Conservation (phyloP, 2,888 invertebrate species). For the Mamestra brassicae region DNA sequence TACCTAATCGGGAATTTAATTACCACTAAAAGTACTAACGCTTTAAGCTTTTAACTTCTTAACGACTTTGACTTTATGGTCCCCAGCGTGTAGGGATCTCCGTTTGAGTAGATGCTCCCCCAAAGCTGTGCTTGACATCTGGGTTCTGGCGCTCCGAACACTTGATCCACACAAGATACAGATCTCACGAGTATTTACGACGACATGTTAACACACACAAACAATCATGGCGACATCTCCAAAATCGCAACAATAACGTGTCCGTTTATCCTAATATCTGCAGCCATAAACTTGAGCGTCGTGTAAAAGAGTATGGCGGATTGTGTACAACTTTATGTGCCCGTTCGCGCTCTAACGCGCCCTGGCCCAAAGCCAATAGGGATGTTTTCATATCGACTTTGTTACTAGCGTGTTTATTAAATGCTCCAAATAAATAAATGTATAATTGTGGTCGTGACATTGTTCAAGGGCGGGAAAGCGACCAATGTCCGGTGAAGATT, state of each 20-base stretch:
- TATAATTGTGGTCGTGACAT: slow-evolving; percentile 55
- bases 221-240: slow-evolving; percentile 35
- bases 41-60: slow-evolving; percentile 16
- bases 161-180: not conserved
- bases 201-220: slow-evolving; percentile 24
- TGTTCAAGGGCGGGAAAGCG: slow-evolving; percentile 47
- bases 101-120: not conserved
- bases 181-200: not conserved
- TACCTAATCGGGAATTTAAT: slow-evolving; percentile 10
- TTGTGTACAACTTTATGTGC: slow-evolving; percentile 48
- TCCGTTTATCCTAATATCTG: slow-evolving; percentile 52
- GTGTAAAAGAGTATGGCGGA: slow-evolving; percentile 52
- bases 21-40: slow-evolving; percentile 10
- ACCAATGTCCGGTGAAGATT: slow-evolving; percentile 31
- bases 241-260: slow-evolving; percentile 32
- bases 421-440: slow-evolving; percentile 46
- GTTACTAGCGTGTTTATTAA: slow-evolving; percentile 48
- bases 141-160: not conserved
- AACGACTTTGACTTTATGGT: slow-evolving; percentile 24
- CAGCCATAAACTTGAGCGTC: slow-evolving; percentile 47
- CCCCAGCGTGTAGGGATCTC: slow-evolving; percentile 5
- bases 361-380: slow-evolving; percentile 61
- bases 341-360: slow-evolving; percentile 52
- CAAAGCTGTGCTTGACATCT: slow-evolving; percentile 13
- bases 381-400: slow-evolving; percentile 53